Evolutionary conservation across 2,888 invertebrate species (phyloP).

Genomic region (Acanthosepion esculentum): DNA sequence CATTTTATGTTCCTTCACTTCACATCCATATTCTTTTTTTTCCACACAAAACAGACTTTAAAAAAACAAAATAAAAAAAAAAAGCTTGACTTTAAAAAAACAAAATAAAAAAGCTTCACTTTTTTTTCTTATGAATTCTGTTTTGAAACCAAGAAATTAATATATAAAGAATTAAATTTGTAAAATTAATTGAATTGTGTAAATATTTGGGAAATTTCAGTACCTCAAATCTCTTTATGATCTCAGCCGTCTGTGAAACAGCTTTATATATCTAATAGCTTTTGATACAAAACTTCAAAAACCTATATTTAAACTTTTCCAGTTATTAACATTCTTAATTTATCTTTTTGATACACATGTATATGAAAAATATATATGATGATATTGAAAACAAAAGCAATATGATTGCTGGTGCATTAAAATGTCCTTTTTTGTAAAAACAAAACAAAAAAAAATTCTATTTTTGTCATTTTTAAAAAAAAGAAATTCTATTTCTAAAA

Average conservation of each 20-base stretch:
- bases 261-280: neutral
- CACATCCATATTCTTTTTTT: neutral
- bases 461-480: neutral
- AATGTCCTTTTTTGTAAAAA: neutral
- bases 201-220: neutral
- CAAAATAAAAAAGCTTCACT: neutral
- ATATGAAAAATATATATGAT: neutral
- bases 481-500: neutral
- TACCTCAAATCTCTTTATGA: neutral
- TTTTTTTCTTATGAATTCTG: neutral
- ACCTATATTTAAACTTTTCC: neutral
- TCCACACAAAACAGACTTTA: neutral
- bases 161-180: neutral
- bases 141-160: neutral
- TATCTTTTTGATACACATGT: neutral
- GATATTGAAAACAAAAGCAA: neutral
- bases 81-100: neutral
- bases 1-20: neutral
- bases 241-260: neutral
- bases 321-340: neutral
- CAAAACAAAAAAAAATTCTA: neutral
- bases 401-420: constrained; percentile 21
- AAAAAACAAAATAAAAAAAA: neutral
- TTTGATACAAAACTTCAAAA: neutral
- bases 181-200: neutral